A percentile compares a stretch with the other conserved stretches of the same genome.
These are phyloP conservation scores for Chloroceryle inda DNA, from an alignment of 2,797 vertebrate species.

Conservation along the genomic window DNA sequence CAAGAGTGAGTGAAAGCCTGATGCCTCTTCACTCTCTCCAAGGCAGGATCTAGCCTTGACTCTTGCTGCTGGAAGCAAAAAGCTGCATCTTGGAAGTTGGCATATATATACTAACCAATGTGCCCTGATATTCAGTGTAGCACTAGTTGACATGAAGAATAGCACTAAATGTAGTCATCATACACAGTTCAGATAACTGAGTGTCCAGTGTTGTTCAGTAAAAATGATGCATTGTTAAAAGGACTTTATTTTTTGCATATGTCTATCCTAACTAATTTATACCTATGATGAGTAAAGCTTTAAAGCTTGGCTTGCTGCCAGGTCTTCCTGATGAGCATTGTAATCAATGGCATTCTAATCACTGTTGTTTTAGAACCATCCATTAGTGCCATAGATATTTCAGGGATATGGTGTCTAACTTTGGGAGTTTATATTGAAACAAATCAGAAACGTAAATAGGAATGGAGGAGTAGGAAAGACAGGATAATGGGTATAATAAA, in stretches of 20 bases:
- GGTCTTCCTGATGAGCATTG: background rate
- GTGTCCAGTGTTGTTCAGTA: background rate
- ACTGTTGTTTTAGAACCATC: background rate
- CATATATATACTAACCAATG: background rate
- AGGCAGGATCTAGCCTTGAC: background rate
- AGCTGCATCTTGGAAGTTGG: background rate
- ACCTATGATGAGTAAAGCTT: background rate
- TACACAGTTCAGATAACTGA: background rate
- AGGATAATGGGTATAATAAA: background rate
- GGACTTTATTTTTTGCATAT: background rate
- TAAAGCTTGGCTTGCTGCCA: constrained; percentile 4
- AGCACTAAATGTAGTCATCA: background rate
- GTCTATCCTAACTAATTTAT: background rate
- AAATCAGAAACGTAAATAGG: background rate
- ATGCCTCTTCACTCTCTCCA: background rate
- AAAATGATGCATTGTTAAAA: background rate
- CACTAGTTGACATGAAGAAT: background rate
- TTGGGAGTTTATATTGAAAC: background rate
- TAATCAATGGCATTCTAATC: background rate
- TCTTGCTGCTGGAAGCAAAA: background rate
- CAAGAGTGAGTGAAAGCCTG: background rate
- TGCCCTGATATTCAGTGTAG: background rate
- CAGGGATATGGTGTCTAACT: background rate
- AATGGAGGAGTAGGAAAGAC: background rate
- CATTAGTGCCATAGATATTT: background rate